These are phyloP conservation scores for Ceratitis capitata DNA, from an alignment of 1,140 invertebrate species.

Conservation along the genomic window DNA sequence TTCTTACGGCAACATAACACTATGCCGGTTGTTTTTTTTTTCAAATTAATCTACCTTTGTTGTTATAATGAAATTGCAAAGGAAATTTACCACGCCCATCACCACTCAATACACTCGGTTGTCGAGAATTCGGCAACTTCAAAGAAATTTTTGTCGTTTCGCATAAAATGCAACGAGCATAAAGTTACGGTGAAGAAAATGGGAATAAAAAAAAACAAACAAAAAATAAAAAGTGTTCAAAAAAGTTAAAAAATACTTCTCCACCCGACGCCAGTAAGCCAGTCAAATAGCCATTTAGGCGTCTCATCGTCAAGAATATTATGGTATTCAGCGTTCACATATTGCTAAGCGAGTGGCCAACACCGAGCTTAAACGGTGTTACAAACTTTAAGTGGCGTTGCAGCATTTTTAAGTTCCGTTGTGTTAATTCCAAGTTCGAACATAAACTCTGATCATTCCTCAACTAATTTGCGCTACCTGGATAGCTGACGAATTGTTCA, in stretches of 20 bases:
- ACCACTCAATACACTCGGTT: not conserved
- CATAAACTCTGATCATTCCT: conserved; percentile 4
- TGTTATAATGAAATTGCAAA: conserved; percentile 13
- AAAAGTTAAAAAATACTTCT: not conserved
- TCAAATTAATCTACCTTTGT: not conserved
- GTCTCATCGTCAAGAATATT: not conserved
- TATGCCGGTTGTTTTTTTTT: no score
- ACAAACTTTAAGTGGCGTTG: conserved; percentile 33
- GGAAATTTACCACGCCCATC: conserved; percentile 15
- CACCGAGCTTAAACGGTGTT: conserved; percentile 23
- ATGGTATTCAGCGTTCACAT: not conserved
- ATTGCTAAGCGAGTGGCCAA: not conserved
- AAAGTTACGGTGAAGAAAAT: not conserved
- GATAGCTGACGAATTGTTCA: not conserved
- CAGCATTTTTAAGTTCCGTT: conserved; percentile 25
- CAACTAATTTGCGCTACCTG: conserved; percentile 5
- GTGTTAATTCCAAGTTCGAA: conserved; percentile 31
- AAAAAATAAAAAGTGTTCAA: not conserved
- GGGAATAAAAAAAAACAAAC: not conserved
- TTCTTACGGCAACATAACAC: no score
- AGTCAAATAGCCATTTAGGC: not conserved
- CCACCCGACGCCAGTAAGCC: not conserved
- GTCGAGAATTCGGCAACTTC: not conserved
- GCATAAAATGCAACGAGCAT: conserved; percentile 33
- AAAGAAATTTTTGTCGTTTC: conserved; percentile 24